phyloP scores from a whole-genome alignment of 23 tunicate genomes.

The Trididemnum miniatum region DNA sequence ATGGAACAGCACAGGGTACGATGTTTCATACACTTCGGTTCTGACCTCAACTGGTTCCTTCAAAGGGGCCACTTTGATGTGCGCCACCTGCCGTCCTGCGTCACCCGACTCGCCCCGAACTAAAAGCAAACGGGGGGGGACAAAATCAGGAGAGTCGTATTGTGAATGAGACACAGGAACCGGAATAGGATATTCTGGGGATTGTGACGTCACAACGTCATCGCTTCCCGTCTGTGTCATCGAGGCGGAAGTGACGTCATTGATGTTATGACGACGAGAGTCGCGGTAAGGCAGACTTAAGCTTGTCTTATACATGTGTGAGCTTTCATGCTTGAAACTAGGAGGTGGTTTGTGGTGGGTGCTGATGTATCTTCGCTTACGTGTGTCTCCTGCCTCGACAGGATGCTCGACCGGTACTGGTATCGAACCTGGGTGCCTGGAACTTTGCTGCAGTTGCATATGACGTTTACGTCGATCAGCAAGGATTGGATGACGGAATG shows the following conservation, averaged over 20 bases:
- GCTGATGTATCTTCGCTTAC: not conserved
- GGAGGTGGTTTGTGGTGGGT: not conserved
- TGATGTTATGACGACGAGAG: not conserved
- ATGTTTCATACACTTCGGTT: not conserved
- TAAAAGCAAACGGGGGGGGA: not conserved
- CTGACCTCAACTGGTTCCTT: not conserved
- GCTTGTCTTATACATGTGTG: not conserved
- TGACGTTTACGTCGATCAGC: not conserved
- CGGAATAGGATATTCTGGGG: not conserved
- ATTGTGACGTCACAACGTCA: not conserved
- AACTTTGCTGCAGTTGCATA: not conserved
- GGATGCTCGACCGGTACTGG: not conserved
- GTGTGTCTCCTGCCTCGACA: not conserved
- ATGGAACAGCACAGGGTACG: not conserved
- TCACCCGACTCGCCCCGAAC: not conserved
- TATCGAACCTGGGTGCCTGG: not conserved
- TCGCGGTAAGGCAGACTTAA: not conserved
- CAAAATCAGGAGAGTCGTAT: slow-evolving; percentile 1
- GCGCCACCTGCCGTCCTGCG: not conserved
- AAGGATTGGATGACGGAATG: not conserved
- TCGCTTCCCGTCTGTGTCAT: not conserved
- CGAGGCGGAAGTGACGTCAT: not conserved
- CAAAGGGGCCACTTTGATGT: not conserved
- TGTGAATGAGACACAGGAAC: not conserved
- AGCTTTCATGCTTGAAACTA: not conserved